A percentile compares a stretch with the other conserved stretches of the same genome.
phyloP scores from a whole-genome alignment of 1,140 invertebrate species.

The Cyphomyrmex costatus region DNA sequence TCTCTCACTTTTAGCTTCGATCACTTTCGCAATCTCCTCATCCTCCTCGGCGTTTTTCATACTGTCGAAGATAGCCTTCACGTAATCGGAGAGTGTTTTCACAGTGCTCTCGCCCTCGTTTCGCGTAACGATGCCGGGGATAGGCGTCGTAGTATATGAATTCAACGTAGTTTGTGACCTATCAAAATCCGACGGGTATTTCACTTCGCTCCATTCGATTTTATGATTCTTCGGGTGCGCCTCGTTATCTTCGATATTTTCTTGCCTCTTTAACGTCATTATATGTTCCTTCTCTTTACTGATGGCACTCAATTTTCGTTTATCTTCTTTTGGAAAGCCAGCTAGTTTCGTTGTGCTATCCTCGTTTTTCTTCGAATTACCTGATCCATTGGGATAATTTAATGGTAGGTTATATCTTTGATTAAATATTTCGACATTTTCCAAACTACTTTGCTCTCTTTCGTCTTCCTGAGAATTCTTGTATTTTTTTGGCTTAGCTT shows the following conservation, averaged over 20 bases:
- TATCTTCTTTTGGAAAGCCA: background rate
- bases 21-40: constrained; percentile 62
- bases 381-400: background rate
- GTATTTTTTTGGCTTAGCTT: background rate
- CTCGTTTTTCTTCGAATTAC: background rate
- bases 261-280: constrained; percentile 28
- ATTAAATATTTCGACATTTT: background rate
- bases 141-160: constrained; percentile 39
- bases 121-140: constrained; percentile 51
- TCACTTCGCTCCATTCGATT: constrained; percentile 83
- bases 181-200: constrained; percentile 73
- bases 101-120: constrained; percentile 68
- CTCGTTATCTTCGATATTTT: constrained; percentile 48
- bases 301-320: background rate
- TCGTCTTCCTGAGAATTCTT: constrained; percentile 31
- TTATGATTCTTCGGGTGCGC: constrained; percentile 83
- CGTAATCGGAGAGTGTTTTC: constrained; percentile 82
- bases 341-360: background rate
- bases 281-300: background rate
- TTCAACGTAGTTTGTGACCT: constrained; percentile 73
- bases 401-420: constrained; percentile 28
- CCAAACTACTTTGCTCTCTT: background rate
- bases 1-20: constrained; percentile 25
- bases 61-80: constrained; percentile 84
- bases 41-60: constrained; percentile 80